These are phyloP conservation scores for Cheumatopsyche charites DNA, from an alignment of 1,140 invertebrate species.

Conservation along the genomic window DNA sequence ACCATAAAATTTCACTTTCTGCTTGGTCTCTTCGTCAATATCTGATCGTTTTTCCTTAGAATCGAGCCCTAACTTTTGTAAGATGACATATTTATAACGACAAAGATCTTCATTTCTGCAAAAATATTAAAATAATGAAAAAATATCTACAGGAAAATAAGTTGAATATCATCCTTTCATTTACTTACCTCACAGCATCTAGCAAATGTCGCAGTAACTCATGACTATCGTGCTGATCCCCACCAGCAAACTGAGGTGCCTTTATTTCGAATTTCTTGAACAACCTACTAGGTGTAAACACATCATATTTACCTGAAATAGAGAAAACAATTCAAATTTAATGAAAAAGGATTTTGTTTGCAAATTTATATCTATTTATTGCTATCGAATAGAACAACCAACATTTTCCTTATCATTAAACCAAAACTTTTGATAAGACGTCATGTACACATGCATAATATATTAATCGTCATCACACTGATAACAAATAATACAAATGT, in stretches of 20 bases:
- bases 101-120: slow-evolving; percentile 68
- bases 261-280: slow-evolving; percentile 79
- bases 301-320: slow-evolving; percentile 60
- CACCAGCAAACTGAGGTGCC: slow-evolving; percentile 86
- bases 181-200: slow-evolving; percentile 79
- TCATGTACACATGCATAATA: too few species aligned
- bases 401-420: too few species aligned
- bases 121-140: background rate
- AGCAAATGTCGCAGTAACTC: slow-evolving; percentile 89
- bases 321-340: slow-evolving; percentile 53
- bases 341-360: too few species aligned
- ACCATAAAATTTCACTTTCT: slow-evolving; percentile 82
- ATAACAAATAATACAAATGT: too few species aligned
- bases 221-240: slow-evolving; percentile 95
- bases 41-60: slow-evolving; percentile 71
- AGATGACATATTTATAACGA: slow-evolving; percentile 78
- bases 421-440: too few species aligned
- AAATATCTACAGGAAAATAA: background rate
- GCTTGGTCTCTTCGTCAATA: slow-evolving; percentile 74
- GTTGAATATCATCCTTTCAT: background rate
- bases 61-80: slow-evolving; percentile 71
- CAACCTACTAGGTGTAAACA: slow-evolving; percentile 74
- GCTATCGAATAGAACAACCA: too few species aligned
- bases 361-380: too few species aligned
- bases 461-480: too few species aligned